Percentiles rank a stretch among this genome's conserved stretches.
These are phyloP conservation scores for Taphrorychus bicolor DNA, from an alignment of 2,888 invertebrate species.

Conservation along the genomic window DNA sequence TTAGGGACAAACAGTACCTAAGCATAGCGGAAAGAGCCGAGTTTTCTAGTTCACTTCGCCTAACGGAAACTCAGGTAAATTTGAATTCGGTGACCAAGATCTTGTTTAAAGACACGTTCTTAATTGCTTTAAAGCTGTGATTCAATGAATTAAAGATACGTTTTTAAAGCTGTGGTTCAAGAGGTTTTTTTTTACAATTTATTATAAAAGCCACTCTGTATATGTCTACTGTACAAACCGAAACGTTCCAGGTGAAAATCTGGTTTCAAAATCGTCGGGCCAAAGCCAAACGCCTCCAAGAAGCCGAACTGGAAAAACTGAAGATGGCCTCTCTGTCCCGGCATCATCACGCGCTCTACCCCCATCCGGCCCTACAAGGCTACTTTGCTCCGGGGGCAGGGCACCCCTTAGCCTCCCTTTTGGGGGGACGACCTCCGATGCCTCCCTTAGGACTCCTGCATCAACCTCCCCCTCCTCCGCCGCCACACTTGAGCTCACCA, in stretches of 20 bases:
- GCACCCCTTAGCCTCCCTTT: conserved; percentile 65
- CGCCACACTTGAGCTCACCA: conserved; percentile 59
- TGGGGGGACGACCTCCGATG: conserved; percentile 60
- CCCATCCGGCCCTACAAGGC: conserved; percentile 68
- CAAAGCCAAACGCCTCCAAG: conserved; percentile 96
- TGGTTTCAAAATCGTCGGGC: conserved; percentile 96
- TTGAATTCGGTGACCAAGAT: too few species aligned
- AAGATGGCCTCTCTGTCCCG: conserved; percentile 78
- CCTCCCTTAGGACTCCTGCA: conserved; percentile 60
- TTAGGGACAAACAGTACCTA: conserved; percentile 95
- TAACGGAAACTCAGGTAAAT: conserved; percentile 94
- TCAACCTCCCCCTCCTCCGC: conserved; percentile 56
- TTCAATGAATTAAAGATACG: too few species aligned
- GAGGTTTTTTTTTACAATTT: too few species aligned
- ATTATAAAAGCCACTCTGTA: not conserved
- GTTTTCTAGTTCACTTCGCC: conserved; percentile 91
- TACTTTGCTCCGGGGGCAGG: conserved; percentile 66
- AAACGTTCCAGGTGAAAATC: conserved; percentile 76
- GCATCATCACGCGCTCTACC: conserved; percentile 68
- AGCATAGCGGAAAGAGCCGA: conserved; percentile 98
- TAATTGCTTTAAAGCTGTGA: too few species aligned
- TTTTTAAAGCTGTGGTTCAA: too few species aligned
- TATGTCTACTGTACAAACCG: not conserved
- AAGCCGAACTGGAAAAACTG: conserved; percentile 96
- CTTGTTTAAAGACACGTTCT: too few species aligned